A percentile compares a stretch with the other conserved stretches of the same genome.
Conservation (phyloP, 2,113 vertebrate species). For the Cyprinodon brontotheroides region DNA sequence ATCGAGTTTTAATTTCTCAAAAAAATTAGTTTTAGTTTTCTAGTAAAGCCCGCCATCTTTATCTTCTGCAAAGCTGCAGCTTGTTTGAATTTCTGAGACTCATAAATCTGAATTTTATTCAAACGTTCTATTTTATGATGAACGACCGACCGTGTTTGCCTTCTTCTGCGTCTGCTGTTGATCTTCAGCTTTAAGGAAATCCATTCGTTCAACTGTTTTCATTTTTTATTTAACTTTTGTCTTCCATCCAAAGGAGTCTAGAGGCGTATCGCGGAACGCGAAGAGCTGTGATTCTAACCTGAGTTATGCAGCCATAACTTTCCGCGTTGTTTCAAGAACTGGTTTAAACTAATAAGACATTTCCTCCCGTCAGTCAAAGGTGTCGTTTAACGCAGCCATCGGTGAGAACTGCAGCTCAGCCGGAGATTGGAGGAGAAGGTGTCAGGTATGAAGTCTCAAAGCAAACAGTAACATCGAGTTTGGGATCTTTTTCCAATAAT, state of each 20-base stretch:
- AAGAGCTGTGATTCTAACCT: background rate
- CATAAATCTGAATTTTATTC: background rate
- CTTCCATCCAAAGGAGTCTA: background rate
- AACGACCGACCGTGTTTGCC: background rate
- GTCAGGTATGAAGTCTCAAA: background rate
- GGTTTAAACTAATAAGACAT: background rate
- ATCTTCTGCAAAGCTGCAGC: background rate
- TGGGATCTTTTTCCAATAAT: background rate
- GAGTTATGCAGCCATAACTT: background rate
- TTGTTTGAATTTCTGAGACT: background rate
- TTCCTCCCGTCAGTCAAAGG: background rate
- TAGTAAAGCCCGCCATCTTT: background rate
- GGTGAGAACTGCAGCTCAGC: constrained; percentile 1
- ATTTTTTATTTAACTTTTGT: background rate
- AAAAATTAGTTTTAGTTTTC: too few relatives aligned
- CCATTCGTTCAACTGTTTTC: background rate
- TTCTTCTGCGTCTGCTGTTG: background rate
- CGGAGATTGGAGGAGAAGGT: background rate
- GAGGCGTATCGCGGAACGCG: background rate
- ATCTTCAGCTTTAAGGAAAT: too few relatives aligned
- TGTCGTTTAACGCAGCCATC: background rate
- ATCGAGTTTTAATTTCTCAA: too few relatives aligned
- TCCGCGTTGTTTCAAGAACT: background rate
- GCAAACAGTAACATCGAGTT: constrained; percentile 1
- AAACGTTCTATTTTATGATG: background rate